phyloP scores from a whole-genome alignment of 2,113 vertebrate genomes.

The Pelodiscus sinensis region DNA sequence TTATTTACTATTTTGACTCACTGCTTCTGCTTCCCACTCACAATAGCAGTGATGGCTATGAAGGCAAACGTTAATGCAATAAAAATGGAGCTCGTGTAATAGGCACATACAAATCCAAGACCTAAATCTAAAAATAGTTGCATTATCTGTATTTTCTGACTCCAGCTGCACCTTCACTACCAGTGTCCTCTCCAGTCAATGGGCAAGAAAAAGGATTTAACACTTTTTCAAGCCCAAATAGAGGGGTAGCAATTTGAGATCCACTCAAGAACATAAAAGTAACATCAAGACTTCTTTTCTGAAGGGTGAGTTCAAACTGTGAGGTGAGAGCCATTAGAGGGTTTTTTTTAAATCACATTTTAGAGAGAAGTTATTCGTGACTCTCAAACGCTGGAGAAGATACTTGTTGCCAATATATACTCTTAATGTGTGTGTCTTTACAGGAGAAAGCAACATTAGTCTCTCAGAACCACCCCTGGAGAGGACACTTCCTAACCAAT shows the following conservation, averaged over 20 bases:
- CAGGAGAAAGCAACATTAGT: accelerated
- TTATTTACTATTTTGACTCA: neutral
- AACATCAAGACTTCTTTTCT: neutral
- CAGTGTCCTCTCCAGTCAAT: neutral
- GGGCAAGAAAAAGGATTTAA: neutral
- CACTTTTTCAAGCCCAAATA: neutral
- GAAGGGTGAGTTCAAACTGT: neutral
- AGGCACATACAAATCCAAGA: neutral
- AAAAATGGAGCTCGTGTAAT: neutral
- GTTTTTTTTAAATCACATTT: neutral
- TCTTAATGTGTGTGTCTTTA: neutral
- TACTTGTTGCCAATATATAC: neutral
- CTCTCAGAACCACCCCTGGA: neutral
- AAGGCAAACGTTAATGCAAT: neutral
- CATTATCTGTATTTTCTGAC: neutral
- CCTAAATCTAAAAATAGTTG: constrained; percentile 12
- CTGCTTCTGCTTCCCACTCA: neutral
- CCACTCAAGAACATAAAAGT: constrained; percentile 1
- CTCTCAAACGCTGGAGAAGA: neutral
- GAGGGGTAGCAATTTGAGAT: neutral
- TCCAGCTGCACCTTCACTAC: neutral
- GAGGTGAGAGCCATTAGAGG: neutral
- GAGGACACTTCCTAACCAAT: neutral
- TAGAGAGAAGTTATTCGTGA: neutral
- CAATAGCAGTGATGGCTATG: neutral